phyloP scores from a whole-genome alignment of 2,113 vertebrate species.

The Panurus biarmicus region DNA sequence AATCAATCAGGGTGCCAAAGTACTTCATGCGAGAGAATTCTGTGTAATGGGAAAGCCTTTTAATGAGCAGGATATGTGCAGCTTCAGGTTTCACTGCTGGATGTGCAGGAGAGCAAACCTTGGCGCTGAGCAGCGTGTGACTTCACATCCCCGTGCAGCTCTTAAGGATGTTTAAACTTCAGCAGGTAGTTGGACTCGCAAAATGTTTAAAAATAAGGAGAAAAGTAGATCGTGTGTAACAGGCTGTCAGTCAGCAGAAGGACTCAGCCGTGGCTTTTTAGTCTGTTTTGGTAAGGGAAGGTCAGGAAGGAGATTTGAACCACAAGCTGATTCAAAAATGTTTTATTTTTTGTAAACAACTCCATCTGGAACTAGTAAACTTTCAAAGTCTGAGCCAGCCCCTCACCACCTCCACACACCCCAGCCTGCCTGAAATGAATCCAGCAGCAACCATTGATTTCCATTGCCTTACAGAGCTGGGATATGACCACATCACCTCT shows the following conservation, averaged over 20 bases:
- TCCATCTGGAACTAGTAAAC: slow-evolving; percentile 65
- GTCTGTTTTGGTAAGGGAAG: slow-evolving; percentile 34
- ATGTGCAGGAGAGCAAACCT: slow-evolving; percentile 44
- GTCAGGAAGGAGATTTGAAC: slow-evolving; percentile 33
- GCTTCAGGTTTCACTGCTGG: slow-evolving; percentile 50
- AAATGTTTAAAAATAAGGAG: slow-evolving; percentile 31
- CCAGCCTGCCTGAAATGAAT: slow-evolving; percentile 49
- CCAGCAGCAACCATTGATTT: slow-evolving; percentile 57
- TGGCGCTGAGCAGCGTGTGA: slow-evolving; percentile 23
- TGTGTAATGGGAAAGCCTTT: slow-evolving; percentile 40
- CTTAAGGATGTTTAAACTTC: slow-evolving; percentile 24
- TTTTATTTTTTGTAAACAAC: slow-evolving; percentile 71
- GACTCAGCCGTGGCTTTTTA: not conserved
- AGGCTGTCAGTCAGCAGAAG: slow-evolving; percentile 5
- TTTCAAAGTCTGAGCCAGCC: not conserved
- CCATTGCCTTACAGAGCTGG: slow-evolving; percentile 48
- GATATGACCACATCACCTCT: slow-evolving; percentile 54
- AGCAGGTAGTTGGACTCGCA: slow-evolving; percentile 25
- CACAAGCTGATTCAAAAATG: slow-evolving; percentile 48
- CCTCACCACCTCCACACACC: slow-evolving; percentile 28
- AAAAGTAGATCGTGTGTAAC: not conserved
- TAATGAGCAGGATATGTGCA: slow-evolving; percentile 8
- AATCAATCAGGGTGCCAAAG: not conserved
- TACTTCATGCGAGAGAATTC: slow-evolving; percentile 1
- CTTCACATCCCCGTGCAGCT: slow-evolving; percentile 6